Conservation (phyloP, 2,888 invertebrate genomes). For the Phengaris alcon region DNA sequence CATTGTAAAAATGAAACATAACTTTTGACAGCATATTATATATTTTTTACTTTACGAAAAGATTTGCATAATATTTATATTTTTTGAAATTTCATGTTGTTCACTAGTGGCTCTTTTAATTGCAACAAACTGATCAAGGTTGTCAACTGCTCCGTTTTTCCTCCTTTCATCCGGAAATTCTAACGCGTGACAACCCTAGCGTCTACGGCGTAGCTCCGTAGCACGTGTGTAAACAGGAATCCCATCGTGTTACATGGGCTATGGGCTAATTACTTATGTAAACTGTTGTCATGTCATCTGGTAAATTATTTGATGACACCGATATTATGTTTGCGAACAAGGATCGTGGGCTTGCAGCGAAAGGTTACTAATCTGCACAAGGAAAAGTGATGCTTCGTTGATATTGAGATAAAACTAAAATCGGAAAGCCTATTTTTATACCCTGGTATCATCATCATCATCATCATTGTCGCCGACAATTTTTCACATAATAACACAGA, state of each 20-base stretch:
- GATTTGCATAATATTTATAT: too few species aligned
- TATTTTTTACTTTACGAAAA: too few species aligned
- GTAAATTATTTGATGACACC: slow-evolving; percentile 48
- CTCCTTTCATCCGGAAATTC: slow-evolving; percentile 39
- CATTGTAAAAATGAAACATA: too few species aligned
- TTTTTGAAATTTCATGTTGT: too few species aligned
- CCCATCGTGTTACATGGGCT: slow-evolving; percentile 48
- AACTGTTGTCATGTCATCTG: slow-evolving; percentile 59
- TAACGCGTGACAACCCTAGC: slow-evolving; percentile 39
- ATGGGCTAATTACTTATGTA: slow-evolving; percentile 73
- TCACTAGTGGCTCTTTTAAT: too few species aligned
- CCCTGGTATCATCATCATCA: too few species aligned
- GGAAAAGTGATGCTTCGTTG: background rate
- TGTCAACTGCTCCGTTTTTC: background rate
- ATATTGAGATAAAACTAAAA: background rate
- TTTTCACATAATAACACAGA: too few species aligned
- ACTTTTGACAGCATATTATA: too few species aligned
- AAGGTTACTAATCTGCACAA: background rate
- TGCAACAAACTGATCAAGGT: background rate
- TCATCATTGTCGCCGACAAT: too few species aligned
- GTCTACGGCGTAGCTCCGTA: slow-evolving; percentile 62
- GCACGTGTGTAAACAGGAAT: slow-evolving; percentile 65
- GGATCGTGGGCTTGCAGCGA: slow-evolving; percentile 1
- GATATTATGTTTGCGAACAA: slow-evolving; percentile 22
- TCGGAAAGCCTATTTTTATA: too few species aligned